Conservation (phyloP, 2,113 vertebrate genomes). For the Hypomesus transpacificus region DNA sequence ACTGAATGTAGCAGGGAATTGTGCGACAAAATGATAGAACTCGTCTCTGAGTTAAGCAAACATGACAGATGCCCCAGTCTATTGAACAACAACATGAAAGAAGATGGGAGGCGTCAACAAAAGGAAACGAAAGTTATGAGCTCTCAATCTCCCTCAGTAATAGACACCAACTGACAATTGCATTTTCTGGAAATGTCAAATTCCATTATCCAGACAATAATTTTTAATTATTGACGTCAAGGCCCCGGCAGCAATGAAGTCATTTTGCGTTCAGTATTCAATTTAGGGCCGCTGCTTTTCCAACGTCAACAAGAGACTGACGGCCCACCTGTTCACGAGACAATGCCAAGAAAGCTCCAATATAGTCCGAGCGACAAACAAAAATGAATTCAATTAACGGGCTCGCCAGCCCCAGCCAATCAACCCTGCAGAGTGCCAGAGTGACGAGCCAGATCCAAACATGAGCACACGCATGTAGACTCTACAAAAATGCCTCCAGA, state of each 20-base stretch:
- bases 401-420: conserved; percentile 49
- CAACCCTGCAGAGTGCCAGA: conserved; percentile 33
- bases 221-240: conserved; percentile 65
- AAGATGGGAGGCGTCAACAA: conserved; percentile 20
- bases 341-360: conserved; percentile 56
- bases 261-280: conserved; percentile 51
- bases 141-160: conserved; percentile 19
- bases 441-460: conserved; percentile 8
- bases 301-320: conserved; percentile 43
- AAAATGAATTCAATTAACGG: conserved; percentile 64
- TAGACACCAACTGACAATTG: conserved; percentile 17
- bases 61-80: neutral
- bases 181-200: conserved; percentile 44
- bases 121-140: conserved; percentile 15
- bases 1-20: too few relatives aligned
- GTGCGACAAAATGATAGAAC: too few relatives aligned
- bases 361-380: conserved; percentile 58
- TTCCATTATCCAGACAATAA: conserved; percentile 59
- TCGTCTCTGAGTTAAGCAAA: neutral
- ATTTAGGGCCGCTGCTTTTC: conserved; percentile 44
- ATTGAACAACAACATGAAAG: neutral
- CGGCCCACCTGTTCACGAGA: conserved; percentile 61
- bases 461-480: neutral
- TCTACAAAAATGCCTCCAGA: conserved; percentile 11
- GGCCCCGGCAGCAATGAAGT: conserved; percentile 46